These are phyloP conservation scores for Resseliella maxima DNA, from an alignment of 2,888 invertebrate species.

Conservation along the genomic window DNA sequence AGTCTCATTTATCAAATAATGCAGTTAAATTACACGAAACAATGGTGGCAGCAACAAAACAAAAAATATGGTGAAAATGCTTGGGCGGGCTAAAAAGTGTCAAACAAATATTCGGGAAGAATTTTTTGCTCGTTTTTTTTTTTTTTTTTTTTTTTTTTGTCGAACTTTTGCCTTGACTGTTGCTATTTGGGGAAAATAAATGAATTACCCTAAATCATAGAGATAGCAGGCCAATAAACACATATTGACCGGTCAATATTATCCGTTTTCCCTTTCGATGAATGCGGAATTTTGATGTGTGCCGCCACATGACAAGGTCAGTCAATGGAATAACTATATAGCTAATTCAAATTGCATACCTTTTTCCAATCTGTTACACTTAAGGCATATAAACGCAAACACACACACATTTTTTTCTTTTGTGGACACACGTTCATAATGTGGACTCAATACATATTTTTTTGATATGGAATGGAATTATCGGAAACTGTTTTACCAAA, in stretches of 20 bases:
- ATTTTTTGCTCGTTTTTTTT: too few species aligned
- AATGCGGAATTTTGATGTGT: neutral
- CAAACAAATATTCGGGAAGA: neutral
- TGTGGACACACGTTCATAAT: neutral
- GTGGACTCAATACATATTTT: neutral
- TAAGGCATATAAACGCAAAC: too few species aligned
- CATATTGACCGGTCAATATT: slow-evolving; percentile 5
- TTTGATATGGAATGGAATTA: neutral
- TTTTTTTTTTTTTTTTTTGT: too few species aligned
- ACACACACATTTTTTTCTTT: neutral
- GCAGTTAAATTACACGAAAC: slow-evolving; percentile 33
- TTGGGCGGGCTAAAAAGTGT: neutral
- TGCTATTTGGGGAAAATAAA: neutral
- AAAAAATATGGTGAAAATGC: neutral
- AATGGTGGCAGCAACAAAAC: neutral
- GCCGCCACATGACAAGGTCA: neutral
- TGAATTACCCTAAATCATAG: neutral
- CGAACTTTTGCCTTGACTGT: neutral
- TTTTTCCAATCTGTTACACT: slow-evolving; percentile 39
- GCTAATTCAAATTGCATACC: slow-evolving; percentile 6
- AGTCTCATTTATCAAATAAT: slow-evolving; percentile 42
- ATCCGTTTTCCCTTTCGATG: neutral
- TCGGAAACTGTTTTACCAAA: too few species aligned
- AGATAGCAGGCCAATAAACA: neutral
- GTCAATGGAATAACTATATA: neutral